Percentiles rank a stretch among this genome's conserved stretches.
phyloP scores from a whole-genome alignment of 2,888 invertebrate genomes.

The Yponomeuta evonymella region DNA sequence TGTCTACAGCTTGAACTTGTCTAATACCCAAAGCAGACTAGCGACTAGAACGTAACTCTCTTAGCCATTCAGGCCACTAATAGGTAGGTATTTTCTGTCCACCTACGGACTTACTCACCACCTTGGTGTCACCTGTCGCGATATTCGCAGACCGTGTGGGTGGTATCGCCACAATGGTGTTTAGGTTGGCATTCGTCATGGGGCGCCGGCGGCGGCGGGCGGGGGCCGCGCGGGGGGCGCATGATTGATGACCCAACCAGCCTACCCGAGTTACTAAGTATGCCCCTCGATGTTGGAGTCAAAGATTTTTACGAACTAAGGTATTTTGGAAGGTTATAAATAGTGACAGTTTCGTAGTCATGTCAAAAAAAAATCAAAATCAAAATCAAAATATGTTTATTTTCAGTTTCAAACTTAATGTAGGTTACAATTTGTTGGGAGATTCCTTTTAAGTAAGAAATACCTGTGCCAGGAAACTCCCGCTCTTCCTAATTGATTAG shows the following conservation, averaged over 20 bases:
- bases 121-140: constrained; percentile 4
- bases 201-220: constrained; percentile 43
- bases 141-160: constrained; percentile 41
- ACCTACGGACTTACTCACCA: constrained; percentile 5
- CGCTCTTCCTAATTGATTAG: too few species aligned
- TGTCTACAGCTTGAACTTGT: too few species aligned
- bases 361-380: too few species aligned
- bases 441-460: too few species aligned
- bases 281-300: not conserved
- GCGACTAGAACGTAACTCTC: too few species aligned
- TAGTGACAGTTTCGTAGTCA: too few species aligned
- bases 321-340: not conserved
- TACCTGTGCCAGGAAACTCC: too few species aligned
- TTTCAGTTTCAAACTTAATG: too few species aligned
- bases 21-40: too few species aligned
- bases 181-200: constrained; percentile 72
- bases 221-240: constrained; percentile 25
- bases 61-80: not conserved
- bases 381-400: too few species aligned
- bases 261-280: not conserved
- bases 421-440: too few species aligned
- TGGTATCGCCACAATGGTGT: constrained; percentile 68
- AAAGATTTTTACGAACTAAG: not conserved
- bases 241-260: constrained; percentile 60
- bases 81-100: not conserved